These are phyloP conservation scores for Gisinianus flammeolus DNA, from an alignment of 2,888 invertebrate species.

Conservation along the genomic window DNA sequence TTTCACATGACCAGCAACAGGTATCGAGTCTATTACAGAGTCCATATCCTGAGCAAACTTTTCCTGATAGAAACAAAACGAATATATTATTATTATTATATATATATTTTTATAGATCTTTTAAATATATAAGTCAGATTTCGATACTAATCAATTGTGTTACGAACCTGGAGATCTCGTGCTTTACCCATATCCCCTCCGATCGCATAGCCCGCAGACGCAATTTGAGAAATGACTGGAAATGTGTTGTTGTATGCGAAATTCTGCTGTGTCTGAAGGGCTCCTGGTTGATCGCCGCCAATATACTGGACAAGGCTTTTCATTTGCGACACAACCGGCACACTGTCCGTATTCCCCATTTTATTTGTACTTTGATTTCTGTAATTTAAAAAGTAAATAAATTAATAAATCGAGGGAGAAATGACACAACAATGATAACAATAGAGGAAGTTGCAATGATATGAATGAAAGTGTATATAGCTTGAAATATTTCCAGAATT, in stretches of 20 bases:
- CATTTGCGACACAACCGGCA: slow-evolving; percentile 54
- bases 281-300: slow-evolving; percentile 52
- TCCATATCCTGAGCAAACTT: slow-evolving; percentile 55
- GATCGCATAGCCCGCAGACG: slow-evolving; percentile 51
- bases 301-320: slow-evolving; percentile 53
- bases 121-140: no score
- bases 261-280: slow-evolving; percentile 52
- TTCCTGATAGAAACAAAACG: no score
- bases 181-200: slow-evolving; percentile 54
- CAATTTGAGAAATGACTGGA: slow-evolving; percentile 55
- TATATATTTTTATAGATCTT: no score
- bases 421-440: no score
- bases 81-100: no score
- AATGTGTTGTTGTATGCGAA: slow-evolving; percentile 57
- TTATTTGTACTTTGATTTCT: no score
- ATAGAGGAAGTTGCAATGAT: no score
- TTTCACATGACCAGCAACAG: slow-evolving; percentile 57
- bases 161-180: slow-evolving; percentile 41
- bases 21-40: slow-evolving; percentile 45
- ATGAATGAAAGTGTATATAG: no score
- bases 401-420: no score
- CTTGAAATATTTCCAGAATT: no score
- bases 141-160: no score
- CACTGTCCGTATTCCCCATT: slow-evolving; percentile 57
- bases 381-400: no score